Conservation (phyloP, 2,113 vertebrate species). For the Microcebus murinus region DNA sequence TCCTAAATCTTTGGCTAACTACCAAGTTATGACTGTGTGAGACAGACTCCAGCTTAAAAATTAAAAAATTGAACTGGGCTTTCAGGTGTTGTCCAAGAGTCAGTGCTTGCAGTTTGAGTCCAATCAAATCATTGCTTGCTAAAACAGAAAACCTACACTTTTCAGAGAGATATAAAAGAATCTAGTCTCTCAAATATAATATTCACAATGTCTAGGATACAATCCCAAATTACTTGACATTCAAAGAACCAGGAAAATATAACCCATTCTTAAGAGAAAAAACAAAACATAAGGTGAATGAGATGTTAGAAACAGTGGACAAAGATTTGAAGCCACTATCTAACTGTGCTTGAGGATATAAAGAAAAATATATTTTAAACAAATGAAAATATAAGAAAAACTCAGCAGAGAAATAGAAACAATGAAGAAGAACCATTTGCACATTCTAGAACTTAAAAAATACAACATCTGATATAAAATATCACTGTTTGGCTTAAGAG, state of each 20-base stretch:
- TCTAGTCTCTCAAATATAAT: not conserved
- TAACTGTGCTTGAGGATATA: not conserved
- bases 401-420: not conserved
- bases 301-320: not conserved
- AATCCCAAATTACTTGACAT: not conserved
- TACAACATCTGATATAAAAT: not conserved
- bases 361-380: not conserved
- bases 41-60: not conserved
- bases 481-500: not conserved
- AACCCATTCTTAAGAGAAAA: constrained; percentile 21
- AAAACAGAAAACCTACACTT: not conserved
- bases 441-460: not conserved
- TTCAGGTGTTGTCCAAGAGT: not conserved
- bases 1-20: not conserved
- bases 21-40: not conserved
- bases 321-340: constrained; percentile 24
- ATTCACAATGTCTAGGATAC: not conserved
- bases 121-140: not conserved
- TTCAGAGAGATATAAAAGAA: not conserved
- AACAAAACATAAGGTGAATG: not conserved
- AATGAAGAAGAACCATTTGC: not conserved
- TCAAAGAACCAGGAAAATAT: constrained; percentile 3
- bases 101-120: not conserved
- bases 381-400: not conserved
- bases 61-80: not conserved